Percentiles rank a stretch among this genome's conserved stretches.
phyloP scores from a whole-genome alignment of 2,113 vertebrate genomes.

The Platichthys flesus region DNA sequence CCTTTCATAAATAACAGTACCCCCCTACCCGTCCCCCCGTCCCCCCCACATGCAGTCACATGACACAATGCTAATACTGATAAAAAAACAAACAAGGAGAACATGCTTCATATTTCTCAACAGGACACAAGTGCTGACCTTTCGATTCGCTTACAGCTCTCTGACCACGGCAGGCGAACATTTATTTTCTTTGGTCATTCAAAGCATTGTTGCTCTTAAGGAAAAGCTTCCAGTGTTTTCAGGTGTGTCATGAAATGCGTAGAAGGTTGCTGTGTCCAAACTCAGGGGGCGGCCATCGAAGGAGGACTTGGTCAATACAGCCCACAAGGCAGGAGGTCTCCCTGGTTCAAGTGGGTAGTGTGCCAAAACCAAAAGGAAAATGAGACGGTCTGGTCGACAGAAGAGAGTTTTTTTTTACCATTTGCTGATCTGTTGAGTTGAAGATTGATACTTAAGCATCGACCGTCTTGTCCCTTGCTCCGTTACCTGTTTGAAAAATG shows the following conservation, averaged over 20 bases:
- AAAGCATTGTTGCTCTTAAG: slow-evolving; percentile 41
- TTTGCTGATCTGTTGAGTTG: too few species aligned
- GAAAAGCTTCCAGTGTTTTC: slow-evolving; percentile 39
- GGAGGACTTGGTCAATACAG: too few species aligned
- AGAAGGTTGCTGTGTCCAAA: background rate
- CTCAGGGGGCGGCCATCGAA: too few species aligned
- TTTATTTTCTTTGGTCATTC: slow-evolving; percentile 63
- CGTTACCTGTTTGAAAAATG: too few species aligned
- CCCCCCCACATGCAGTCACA: slow-evolving; percentile 29
- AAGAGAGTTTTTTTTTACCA: too few species aligned
- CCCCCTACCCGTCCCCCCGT: slow-evolving; percentile 13
- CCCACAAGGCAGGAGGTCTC: too few species aligned
- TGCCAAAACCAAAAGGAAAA: too few species aligned
- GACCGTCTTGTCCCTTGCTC: too few species aligned
- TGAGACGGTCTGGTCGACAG: too few species aligned
- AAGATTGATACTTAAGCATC: too few species aligned
- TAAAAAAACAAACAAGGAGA: slow-evolving; percentile 59
- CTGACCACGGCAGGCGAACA: slow-evolving; percentile 35
- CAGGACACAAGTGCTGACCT: slow-evolving; percentile 73
- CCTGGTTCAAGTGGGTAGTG: too few species aligned
- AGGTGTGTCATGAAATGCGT: slow-evolving; percentile 37
- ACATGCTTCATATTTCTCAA: slow-evolving; percentile 67
- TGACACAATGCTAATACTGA: slow-evolving; percentile 77
- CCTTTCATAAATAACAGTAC: slow-evolving; percentile 61
- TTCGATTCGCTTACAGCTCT: slow-evolving; percentile 51